Conservation (phyloP, 2,888 invertebrate genomes). For the Drosophila meridiana region DNA sequence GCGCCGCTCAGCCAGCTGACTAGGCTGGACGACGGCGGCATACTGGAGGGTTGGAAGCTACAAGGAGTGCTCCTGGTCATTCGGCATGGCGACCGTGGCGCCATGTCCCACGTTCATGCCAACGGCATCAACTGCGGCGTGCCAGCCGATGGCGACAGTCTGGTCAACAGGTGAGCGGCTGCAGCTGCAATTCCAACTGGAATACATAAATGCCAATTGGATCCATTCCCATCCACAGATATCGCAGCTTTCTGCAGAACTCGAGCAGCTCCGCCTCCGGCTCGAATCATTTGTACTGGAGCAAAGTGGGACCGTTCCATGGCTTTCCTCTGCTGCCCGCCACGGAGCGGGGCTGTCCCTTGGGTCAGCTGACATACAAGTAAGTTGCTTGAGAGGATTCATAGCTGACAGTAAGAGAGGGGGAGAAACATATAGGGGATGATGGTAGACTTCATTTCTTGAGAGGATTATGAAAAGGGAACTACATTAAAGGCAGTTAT, state of each 20-base stretch:
- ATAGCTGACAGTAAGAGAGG: neutral
- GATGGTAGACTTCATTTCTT: too few species aligned
- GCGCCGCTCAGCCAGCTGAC: conserved; percentile 90
- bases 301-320: conserved; percentile 92
- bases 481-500: too few species aligned
- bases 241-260: conserved; percentile 83
- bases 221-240: conserved; percentile 58
- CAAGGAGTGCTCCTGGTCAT: conserved; percentile 89
- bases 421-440: neutral
- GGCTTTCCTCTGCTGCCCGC: conserved; percentile 92
- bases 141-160: conserved; percentile 84
- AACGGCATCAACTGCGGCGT: conserved; percentile 91
- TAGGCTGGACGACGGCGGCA: conserved; percentile 89
- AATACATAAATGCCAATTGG: fast-evolving
- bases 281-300: conserved; percentile 89
- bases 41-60: conserved; percentile 84
- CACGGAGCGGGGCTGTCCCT: conserved; percentile 89
- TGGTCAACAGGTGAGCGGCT: conserved; percentile 83
- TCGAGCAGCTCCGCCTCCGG: conserved; percentile 80
- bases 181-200: neutral
- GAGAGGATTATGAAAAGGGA: too few species aligned
- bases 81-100: conserved; percentile 95
- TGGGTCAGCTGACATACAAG: conserved; percentile 92
- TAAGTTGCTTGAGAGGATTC: conserved; percentile 53
- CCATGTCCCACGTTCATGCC: conserved; percentile 92